These are phyloP conservation scores for Luperina nickerlii DNA, from an alignment of 2,888 invertebrate species.

Conservation along the genomic window DNA sequence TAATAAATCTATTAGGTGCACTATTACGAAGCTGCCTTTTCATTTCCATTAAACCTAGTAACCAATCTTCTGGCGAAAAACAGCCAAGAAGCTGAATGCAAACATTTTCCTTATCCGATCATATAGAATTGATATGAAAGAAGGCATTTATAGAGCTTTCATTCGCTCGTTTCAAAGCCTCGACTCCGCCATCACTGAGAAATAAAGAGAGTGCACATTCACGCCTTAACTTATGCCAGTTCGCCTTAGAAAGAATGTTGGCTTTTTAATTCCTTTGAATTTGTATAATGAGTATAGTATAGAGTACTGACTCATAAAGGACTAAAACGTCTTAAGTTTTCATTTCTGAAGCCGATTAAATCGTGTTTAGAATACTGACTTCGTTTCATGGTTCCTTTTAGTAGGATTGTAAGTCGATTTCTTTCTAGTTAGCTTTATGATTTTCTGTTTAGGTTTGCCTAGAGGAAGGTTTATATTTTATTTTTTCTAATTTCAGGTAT, in stretches of 20 bases:
- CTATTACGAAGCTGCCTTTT: background rate
- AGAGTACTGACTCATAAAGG: slow-evolving; percentile 27
- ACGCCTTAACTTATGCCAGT: slow-evolving; percentile 46
- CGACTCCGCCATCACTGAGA: slow-evolving; percentile 16
- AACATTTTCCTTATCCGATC: slow-evolving; percentile 41
- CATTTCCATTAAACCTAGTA: background rate
- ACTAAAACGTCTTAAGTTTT: slow-evolving; percentile 39
- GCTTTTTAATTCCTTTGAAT: slow-evolving; percentile 65
- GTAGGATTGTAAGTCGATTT: background rate
- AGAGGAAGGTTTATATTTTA: background rate
- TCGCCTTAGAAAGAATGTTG: slow-evolving; percentile 38
- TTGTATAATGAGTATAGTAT: slow-evolving; percentile 64
- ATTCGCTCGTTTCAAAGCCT: slow-evolving; percentile 33
- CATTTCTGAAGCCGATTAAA: slow-evolving; percentile 27
- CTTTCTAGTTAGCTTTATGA: background rate
- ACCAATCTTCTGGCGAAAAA: slow-evolving; percentile 7
- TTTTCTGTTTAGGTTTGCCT: background rate
- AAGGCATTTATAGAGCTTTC: slow-evolving; percentile 36
- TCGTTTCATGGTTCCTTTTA: background rate
- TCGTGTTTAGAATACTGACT: slow-evolving; percentile 20
- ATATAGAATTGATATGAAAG: slow-evolving; percentile 47
- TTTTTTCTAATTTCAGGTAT: background rate
- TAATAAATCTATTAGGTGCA: background rate
- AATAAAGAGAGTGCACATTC: slow-evolving; percentile 62
- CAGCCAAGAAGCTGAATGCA: slow-evolving; percentile 25